Evolutionary conservation across 1,140 invertebrate genomes (phyloP), one percentile per base, ranked within the genome.

Genomic region (Cyrtorhinus lividipennis): DNA sequence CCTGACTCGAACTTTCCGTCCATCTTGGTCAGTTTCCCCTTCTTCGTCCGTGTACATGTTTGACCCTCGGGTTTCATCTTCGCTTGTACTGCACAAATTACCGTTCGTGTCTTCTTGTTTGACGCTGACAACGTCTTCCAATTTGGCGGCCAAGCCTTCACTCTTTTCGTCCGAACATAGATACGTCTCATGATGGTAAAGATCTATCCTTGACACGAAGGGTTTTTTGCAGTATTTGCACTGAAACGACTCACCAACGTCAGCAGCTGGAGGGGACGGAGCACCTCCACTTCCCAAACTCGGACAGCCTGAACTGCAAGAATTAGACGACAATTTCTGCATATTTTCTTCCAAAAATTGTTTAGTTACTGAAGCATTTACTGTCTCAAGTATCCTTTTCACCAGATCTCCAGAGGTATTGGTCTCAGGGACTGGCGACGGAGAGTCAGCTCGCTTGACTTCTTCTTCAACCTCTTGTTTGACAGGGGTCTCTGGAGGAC

Each of bases 1-100:
- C 27, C 95, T 81, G 1, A 95, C 92, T 64, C 95, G 80, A 1
- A 88, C 87, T 72, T 90, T 89, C 66, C 87, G 79, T 38, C 86
- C 87, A 66, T 81, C 82, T 64, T 84, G 81, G 15, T 74, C 73
- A 15, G 72, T 73, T 65, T 77, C 76, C 2, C 72, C 73, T 62
- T 77, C 75, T 56, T 76, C 71, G 26, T 76, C 76, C 38, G 81
- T 80, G 48, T 64, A 68, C 27, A 68, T 67, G 71, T 72, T 57
- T 69, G 75, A 67, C 68, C 76, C 68, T 73, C 76, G 76, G 12
- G 57, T 65, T 53, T 72, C 71, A 22, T 77, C 75, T 2, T 80
- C 79, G 25, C 82, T 73, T 65, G 80, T 79, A 44, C 66, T 71
- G 78, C 75, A 58, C 44, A 56, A 61, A 71, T 70, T 62, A 72